Evolutionary conservation across 2,797 vertebrate genomes (phyloP), one percentile per base, ranked within the genome.

Genomic region (Coregonus ussuriensis): DNA sequence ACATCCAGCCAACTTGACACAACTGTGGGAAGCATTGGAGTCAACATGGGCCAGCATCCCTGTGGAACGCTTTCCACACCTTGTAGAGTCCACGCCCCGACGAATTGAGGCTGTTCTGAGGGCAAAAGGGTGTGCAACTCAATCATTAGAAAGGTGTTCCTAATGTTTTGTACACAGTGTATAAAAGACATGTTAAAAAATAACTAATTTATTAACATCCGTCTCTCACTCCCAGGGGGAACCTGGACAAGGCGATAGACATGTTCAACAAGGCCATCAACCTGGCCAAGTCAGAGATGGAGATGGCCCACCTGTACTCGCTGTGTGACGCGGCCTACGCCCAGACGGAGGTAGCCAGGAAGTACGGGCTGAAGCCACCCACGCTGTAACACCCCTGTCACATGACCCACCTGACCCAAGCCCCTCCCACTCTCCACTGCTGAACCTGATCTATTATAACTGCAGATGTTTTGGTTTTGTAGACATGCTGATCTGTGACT

Each of bases 251-350:
- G 95, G 98, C 98, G 62, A 99, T 99, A 88, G 97, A 99, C 74
- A 99, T 99, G 98, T 99, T 99, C 94, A 99, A 98, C 95, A 99
- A 98, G 95, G 98, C 98, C 83, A 99, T 99, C 85, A 99, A 99
- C 88, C 89, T 99, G 84, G 98, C 98, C 87, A 99, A 99, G 90
- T 99, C 98, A 0, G 98, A 99, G 93, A 99, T 99, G 98, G 98
- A 99, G 89, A 99, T 99, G 98, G 97, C 97, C 72, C 98, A 99
- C 86, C 94, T 99, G 80, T 99, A 99, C 91, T 99, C 98, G 0
- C 94, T 99, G 86, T 99, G 98, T 74, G 98, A 99, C 74, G 98
- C 97, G 80, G 98, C 98, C 41, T 98, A 99, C 65, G 98, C 98
- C 83, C 98, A 99, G 93, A 99, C 98, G 13, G 98, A 99, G 92